Conservation (phyloP, 2,797 vertebrate species). For the Lagocephalus sceleratus region DNA sequence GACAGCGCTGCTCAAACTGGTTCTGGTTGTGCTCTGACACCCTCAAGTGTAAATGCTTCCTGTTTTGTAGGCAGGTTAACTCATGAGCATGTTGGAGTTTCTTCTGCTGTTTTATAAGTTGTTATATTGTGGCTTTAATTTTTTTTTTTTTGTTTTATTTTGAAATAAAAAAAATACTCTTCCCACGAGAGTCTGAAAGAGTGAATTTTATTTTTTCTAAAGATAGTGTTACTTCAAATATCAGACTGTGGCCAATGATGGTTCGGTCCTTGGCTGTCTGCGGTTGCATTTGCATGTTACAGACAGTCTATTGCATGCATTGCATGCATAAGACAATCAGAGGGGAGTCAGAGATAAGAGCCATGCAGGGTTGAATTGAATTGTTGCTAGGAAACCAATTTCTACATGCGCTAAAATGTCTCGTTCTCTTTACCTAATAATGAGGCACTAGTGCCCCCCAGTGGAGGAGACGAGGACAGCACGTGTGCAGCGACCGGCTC, state of each 20-base stretch:
- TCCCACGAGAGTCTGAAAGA: too few species aligned
- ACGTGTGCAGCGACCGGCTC: neutral
- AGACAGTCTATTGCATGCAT: neutral
- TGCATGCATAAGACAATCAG: neutral
- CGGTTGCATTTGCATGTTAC: neutral
- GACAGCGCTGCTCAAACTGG: neutral
- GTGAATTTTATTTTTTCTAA: too few species aligned
- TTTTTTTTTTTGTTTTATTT: too few species aligned
- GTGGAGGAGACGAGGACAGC: conserved; percentile 20
- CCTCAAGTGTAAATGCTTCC: conserved; percentile 15
- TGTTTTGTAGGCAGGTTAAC: neutral
- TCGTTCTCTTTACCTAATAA: neutral
- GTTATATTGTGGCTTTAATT: too few species aligned
- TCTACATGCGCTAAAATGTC: neutral
- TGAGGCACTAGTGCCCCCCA: conserved; percentile 26
- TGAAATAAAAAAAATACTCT: too few species aligned
- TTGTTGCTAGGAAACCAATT: conserved; percentile 16
- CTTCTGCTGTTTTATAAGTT: neutral
- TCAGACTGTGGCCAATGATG: too few species aligned
- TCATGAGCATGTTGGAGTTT: neutral
- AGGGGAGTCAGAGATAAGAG: neutral
- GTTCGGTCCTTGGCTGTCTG: neutral
- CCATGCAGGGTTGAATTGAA: neutral
- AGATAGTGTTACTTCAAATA: too few species aligned
- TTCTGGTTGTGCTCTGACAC: neutral